Conservation (phyloP, 2,113 vertebrate genomes). For the Lucifuga dentata region DNA sequence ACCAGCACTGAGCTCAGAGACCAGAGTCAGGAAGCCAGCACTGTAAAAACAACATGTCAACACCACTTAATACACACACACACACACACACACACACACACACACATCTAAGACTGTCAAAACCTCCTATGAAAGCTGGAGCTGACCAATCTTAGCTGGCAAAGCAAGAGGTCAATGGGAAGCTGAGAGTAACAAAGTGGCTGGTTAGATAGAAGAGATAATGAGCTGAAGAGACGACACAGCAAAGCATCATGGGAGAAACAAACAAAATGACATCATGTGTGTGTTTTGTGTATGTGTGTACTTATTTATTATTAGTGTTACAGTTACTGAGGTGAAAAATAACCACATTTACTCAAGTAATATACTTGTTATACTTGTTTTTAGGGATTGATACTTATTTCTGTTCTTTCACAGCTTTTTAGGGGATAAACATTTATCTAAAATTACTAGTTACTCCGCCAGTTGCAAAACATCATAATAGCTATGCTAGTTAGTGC, state of each 20-base stretch:
- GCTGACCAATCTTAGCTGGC: constrained; percentile 24
- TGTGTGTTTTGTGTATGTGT: background rate
- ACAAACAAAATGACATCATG: background rate
- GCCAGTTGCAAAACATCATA: too few relatives aligned
- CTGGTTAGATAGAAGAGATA: constrained; percentile 8
- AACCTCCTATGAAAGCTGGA: constrained; percentile 24
- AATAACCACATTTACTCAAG: too few relatives aligned
- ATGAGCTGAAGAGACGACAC: constrained; percentile 28
- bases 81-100: too few relatives aligned
- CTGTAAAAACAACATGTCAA: constrained; percentile 72
- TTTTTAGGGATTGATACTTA: too few relatives aligned
- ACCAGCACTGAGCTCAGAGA: constrained; percentile 51
- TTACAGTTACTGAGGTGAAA: too few relatives aligned
- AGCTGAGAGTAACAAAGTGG: constrained; percentile 10
- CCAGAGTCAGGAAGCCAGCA: constrained; percentile 60
- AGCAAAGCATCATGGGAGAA: constrained; percentile 33
- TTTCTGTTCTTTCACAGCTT: too few relatives aligned
- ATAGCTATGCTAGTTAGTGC: too few relatives aligned
- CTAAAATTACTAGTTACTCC: too few relatives aligned
- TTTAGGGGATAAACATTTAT: too few relatives aligned
- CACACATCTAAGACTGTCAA: constrained; percentile 47
- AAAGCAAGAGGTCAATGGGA: background rate
- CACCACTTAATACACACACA: constrained; percentile 65
- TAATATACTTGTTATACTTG: too few relatives aligned
- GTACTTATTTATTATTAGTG: too few relatives aligned